These are phyloP conservation scores for Diacarnus erythraeanus DNA, from an alignment of 37 sponge, comb jelly and placozoan genomes.

Conservation along the genomic window DNA sequence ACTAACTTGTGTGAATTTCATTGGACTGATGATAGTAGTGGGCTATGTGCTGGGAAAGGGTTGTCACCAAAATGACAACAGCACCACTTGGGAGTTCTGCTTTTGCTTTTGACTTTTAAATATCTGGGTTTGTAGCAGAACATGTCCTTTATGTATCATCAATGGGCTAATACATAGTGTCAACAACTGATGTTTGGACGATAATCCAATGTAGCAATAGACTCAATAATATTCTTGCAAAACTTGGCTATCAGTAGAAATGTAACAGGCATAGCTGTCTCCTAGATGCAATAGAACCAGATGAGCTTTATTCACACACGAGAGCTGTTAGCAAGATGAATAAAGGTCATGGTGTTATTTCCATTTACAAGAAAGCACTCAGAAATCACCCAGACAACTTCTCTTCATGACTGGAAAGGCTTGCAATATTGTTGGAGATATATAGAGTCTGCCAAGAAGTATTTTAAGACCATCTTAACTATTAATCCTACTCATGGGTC, in stretches of 20 bases:
- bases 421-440: conserved; percentile 24
- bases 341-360: conserved; percentile 24
- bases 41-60: neutral
- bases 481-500: neutral
- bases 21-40: conserved; percentile 7
- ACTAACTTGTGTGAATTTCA: conserved; percentile 56
- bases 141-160: conserved; percentile 87
- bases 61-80: neutral
- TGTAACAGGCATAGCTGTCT: conserved; percentile 46
- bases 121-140: conserved; percentile 92
- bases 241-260: neutral
- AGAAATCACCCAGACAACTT: conserved; percentile 23
- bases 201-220: neutral
- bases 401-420: conserved; percentile 39
- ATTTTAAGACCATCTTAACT: conserved; percentile 25
- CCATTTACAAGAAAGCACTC: conserved; percentile 18
- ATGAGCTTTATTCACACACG: conserved; percentile 41
- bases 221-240: neutral
- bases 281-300: conserved; percentile 50
- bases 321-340: conserved; percentile 59
- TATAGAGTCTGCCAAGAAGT: conserved; percentile 16
- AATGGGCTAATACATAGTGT: conserved; percentile 44
- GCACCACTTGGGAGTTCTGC: conserved; percentile 59
- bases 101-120: conserved; percentile 74
- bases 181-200: conserved; percentile 10